phyloP scores from a whole-genome alignment of 1,140 invertebrate genomes.

The Polypedilum pembai region DNA sequence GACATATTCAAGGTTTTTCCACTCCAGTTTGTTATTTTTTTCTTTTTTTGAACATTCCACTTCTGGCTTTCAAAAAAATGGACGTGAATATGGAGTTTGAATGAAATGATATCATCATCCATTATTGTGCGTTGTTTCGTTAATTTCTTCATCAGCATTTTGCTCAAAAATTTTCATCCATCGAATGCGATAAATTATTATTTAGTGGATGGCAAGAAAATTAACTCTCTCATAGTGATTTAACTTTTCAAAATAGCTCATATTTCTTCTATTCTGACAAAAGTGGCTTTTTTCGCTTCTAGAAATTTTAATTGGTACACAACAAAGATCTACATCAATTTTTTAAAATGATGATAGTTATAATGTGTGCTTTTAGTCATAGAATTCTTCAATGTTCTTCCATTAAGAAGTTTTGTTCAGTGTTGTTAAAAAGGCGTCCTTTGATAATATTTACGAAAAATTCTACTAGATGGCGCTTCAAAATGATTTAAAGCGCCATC shows the following conservation, averaged over 20 bases:
- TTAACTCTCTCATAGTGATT: neutral
- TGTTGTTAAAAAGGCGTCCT: too few relatives aligned
- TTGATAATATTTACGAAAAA: too few relatives aligned
- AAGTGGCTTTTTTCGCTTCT: neutral
- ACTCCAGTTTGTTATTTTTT: conserved; percentile 4
- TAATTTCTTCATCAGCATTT: neutral
- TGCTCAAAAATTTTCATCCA: neutral
- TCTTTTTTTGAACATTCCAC: conserved; percentile 1
- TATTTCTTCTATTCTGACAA: neutral
- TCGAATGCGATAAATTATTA: neutral
- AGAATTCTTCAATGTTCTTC: too few relatives aligned
- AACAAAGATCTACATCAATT: neutral
- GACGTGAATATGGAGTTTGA: neutral
- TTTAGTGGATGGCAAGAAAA: neutral
- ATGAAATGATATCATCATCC: conserved; percentile 21
- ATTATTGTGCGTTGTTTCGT: neutral
- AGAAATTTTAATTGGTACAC: neutral
- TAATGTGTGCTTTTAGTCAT: too few relatives aligned
- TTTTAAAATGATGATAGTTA: too few relatives aligned
- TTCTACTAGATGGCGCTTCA: too few relatives aligned
- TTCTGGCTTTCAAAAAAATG: neutral
- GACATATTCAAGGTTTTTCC: conserved; percentile 6
- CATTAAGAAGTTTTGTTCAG: too few relatives aligned
- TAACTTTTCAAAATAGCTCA: conserved; percentile 1
- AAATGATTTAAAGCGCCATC: too few relatives aligned